Conservation (phyloP, 2,113 vertebrate genomes). For the Lophura nycthemera region DNA sequence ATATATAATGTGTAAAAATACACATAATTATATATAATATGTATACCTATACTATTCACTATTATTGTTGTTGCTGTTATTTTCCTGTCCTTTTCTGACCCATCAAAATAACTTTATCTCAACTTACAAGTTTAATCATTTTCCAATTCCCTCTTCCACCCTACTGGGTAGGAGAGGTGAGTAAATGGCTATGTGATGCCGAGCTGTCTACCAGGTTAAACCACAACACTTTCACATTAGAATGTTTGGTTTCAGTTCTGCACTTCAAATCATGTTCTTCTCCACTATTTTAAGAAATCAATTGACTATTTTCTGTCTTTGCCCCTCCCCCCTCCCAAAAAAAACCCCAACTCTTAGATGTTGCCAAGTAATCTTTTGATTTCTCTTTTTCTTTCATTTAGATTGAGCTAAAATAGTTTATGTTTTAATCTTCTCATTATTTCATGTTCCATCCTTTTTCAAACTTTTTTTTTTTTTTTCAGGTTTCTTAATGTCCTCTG, state of each 20-base stretch:
- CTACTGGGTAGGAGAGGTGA: too few relatives aligned
- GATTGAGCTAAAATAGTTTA: not conserved
- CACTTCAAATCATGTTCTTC: not conserved
- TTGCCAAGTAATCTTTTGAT: not conserved
- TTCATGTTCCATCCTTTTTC: not conserved
- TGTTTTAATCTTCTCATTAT: not conserved
- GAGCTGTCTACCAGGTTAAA: too few relatives aligned
- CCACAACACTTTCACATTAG: not conserved
- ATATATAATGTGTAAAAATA: too few relatives aligned
- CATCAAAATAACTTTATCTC: too few relatives aligned
- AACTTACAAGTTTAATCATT: too few relatives aligned
- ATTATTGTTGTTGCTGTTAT: too few relatives aligned
- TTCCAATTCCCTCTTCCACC: too few relatives aligned
- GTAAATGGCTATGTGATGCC: too few relatives aligned
- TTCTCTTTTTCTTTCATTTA: not conserved
- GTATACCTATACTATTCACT: too few relatives aligned
- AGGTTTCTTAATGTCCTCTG: not conserved
- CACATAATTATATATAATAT: too few relatives aligned
- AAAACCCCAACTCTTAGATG: not conserved
- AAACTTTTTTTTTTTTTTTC: not conserved
- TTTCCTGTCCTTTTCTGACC: too few relatives aligned
- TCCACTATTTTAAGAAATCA: not conserved
- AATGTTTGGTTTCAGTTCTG: not conserved
- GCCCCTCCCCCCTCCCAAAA: fast-evolving
- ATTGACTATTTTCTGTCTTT: not conserved